Base-by-base conservation (phyloP, 2,113 vertebrate species). In the Anhinga anhinga region DNA sequence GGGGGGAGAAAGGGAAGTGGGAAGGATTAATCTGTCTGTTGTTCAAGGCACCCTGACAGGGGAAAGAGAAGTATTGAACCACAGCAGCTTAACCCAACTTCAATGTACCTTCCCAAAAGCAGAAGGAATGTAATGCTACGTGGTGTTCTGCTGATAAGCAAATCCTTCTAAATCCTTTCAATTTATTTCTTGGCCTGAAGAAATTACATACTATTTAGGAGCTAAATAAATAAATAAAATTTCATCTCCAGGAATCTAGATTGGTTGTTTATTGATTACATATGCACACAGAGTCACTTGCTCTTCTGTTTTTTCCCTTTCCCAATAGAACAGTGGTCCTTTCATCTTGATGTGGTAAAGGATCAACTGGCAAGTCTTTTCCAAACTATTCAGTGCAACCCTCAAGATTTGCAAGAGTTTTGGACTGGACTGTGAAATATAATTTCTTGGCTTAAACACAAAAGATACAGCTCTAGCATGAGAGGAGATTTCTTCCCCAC, bases 91-190 rank as follows among this genome's bases (percentile, higher is more conserved):
- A 99, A 97, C 93, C 81, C 94, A 98, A 98, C 97, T 98, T 98
- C 98, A 98, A 89, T 98, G 98, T 97, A 97, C 97, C 98, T 98
- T 98, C 97, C 97, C 96, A 82, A 98, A 98, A 98, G 98, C 98
- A 94, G 95, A 71, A 96, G 97, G 95, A 98, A 98, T 97, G 97
- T 97, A 98, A 98, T 95, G 97, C 98, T 98, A 97, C 77, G 90
- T 97, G 97, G 97, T 98, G 95, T 98, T 98, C 94, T 83, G 98
- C 98, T 98, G 98, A 99, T 99, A 99, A 99, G 98, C 98, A 99
- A 99, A 99, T 98, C 98, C 98, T 81, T 95, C 96, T 97, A 98
- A 99, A 99, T 99, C 98, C 98, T 96, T 98, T 98, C 98, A 98
- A 98, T 98, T 98, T 98, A 98, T 98, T 98, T 98, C 97, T 98